Evolutionary conservation across 2,797 vertebrate genomes (phyloP).

Genomic region (Scarus forsteni): DNA sequence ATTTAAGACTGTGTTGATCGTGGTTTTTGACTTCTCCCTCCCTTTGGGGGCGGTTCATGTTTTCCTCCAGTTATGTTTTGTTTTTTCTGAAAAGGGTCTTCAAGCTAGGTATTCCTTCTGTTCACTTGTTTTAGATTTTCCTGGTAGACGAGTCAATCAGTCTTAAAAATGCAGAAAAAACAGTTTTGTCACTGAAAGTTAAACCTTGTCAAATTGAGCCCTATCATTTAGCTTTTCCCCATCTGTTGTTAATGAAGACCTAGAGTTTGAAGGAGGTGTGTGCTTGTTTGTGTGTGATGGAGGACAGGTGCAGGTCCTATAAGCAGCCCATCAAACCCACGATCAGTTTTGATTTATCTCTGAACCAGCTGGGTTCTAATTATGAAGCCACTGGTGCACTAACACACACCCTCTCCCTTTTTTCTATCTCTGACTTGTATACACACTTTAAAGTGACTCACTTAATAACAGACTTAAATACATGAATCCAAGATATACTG

Average conservation of each 20-base stretch:
- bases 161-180: too few relatives aligned
- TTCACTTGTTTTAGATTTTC: too few relatives aligned
- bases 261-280: background rate
- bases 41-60: too few relatives aligned
- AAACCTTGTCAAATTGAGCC: background rate
- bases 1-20: too few relatives aligned
- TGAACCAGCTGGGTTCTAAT: slow-evolving; percentile 50
- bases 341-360: slow-evolving; percentile 52
- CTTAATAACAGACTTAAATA: too few relatives aligned
- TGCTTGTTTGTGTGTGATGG: background rate
- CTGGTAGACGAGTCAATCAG: too few relatives aligned
- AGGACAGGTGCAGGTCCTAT: slow-evolving; percentile 45
- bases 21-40: too few relatives aligned
- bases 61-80: too few relatives aligned
- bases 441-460: too few relatives aligned
- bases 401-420: background rate
- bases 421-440: background rate
- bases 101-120: too few relatives aligned
- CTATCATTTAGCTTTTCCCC: background rate
- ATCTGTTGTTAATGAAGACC: background rate
- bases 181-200: background rate
- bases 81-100: too few relatives aligned
- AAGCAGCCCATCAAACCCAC: slow-evolving; percentile 50
- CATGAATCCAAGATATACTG: too few relatives aligned
- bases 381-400: slow-evolving; percentile 16